phyloP scores from a whole-genome alignment of 1,140 invertebrate genomes.

The Heliconius hermathena region DNA sequence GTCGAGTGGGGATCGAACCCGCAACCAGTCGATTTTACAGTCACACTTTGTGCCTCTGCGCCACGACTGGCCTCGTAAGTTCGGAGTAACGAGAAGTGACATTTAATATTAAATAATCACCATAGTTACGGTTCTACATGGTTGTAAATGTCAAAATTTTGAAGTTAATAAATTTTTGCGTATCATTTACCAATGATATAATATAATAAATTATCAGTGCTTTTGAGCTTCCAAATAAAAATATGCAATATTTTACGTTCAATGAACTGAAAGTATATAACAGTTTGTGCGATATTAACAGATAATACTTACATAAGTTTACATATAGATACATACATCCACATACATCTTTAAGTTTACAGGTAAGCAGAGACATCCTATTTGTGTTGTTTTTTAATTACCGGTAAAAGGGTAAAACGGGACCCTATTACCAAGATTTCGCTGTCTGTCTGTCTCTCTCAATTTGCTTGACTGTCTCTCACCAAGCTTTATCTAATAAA shows the following conservation, averaged over 20 bases:
- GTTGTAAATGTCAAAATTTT: constrained; percentile 12
- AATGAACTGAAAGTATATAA: constrained; percentile 11
- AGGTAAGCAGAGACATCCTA: not conserved
- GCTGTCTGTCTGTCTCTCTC: too few relatives aligned
- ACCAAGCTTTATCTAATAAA: too few relatives aligned
- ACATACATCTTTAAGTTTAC: not conserved
- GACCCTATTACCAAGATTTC: too few relatives aligned
- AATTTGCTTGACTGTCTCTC: too few relatives aligned
- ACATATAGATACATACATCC: not conserved
- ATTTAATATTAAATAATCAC: not conserved
- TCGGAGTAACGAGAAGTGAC: not conserved
- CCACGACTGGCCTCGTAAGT: too few relatives aligned
- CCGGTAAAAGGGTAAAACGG: too few relatives aligned
- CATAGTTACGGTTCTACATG: constrained; percentile 14
- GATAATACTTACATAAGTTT: constrained; percentile 20
- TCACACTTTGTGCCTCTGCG: too few relatives aligned
- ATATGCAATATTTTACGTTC: constrained; percentile 24
- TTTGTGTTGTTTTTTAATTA: too few relatives aligned
- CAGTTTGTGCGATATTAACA: constrained; percentile 3
- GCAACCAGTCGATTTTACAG: too few relatives aligned
- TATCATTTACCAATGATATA: constrained; percentile 7
- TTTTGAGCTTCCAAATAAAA: constrained; percentile 11
- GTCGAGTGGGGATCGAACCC: too few relatives aligned
- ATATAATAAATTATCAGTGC: not conserved
- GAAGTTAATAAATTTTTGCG: constrained; percentile 21